Base-by-base conservation (phyloP, 2,113 vertebrate species). In the Centrocercus urophasianus region DNA sequence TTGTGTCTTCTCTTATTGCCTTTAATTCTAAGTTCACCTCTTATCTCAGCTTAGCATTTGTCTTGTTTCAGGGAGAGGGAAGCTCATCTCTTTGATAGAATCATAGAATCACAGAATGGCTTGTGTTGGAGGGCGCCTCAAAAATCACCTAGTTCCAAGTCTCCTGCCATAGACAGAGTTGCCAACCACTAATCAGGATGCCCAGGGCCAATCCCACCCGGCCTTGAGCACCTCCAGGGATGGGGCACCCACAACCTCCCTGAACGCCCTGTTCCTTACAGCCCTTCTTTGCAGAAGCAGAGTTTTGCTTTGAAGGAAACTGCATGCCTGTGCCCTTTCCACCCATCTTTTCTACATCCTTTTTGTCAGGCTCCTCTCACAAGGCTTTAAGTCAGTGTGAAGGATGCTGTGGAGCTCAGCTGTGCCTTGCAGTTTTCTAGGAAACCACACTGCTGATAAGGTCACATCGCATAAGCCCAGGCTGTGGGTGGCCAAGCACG, bases 381-480 rank as follows among this genome's bases (percentile, higher is more conserved):
- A 59, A 59, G 77, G 25, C n/a, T 67, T 66, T 45, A 59, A 93
- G 42, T 21, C 57, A 22, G 21, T 3, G 11, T 3, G 13, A 43
- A 83, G 54, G 38, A 72, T 38, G 69, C 14, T 1, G 12, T 7
- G 38, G 70, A 70, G 74, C 38, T 89, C 47, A 42, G 34, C 18
- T 90, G 66, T 75, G 36, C 57, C 20, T 81, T n/a, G 11, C 11
- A 24, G 42, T 32, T 92, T 93, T 90, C 83, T 73, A 45, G 92
- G 79, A 69, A 75, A 22, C 60, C 69, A 75, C 30, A 56, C 18
- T 59, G 40, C 67, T 89, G 86, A 76, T 66, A 86, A 91, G 92
- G 78, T 93, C 94, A 89, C 64, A 56, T 14, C 70, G 47, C 77
- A 63, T 47, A 73, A 83, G 42, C n/a, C 64, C 38, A 30, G 73